Base-by-base conservation (phyloP, 2,113 vertebrate genomes). In the Euleptes europaea region DNA sequence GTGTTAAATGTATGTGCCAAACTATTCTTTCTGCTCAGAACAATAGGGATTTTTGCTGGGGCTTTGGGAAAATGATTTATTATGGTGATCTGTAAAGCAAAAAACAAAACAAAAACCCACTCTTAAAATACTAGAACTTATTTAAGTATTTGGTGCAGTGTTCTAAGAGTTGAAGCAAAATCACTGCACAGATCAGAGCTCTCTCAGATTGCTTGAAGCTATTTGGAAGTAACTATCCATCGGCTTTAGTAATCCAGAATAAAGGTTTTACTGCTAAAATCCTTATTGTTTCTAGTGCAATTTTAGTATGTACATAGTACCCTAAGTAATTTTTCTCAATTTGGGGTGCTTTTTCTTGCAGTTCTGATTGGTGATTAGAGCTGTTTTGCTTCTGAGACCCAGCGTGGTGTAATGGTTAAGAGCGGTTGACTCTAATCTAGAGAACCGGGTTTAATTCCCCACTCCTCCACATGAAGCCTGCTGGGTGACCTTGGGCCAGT, bases 11-110 rank as follows among this genome's bases (percentile, higher is more conserved):
- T 1, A 79, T 85, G 86, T 60, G 54, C 54, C 88, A 88, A 8
- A 9, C 49, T 75, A 76, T 5, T 12, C 26, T 93, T 92, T 88
- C 40, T 90, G 63, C 71, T 83, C 75, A 91, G 88, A 88, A 92
- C 84, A 93, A 88, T 82, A 82, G 31, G n/a, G 71, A 91, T 14
- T 83, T n/a, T 33, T 38, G 38, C 38, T 28, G 26, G 42, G 69
- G 47, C 54, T 28, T 77, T 67, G 42, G 38, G 26, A 77, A 38
- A 49, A 38, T 7, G 42, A 15, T 76, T 84, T 75, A 31, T 38
- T n/a, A 23, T 17, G 49, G 14, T 21, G 23, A 85, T 47, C n/a
- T 19, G 9, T 12, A n/a, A 44, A 17, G 63, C 17, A 54, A 54
- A 17, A 19, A 19, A 17, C 9, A 11, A 11, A 10, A 4, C n/a